These are phyloP conservation scores for Hyperopisus bebe DNA, from an alignment of 2,113 vertebrate genomes.

Conservation along the genomic window DNA sequence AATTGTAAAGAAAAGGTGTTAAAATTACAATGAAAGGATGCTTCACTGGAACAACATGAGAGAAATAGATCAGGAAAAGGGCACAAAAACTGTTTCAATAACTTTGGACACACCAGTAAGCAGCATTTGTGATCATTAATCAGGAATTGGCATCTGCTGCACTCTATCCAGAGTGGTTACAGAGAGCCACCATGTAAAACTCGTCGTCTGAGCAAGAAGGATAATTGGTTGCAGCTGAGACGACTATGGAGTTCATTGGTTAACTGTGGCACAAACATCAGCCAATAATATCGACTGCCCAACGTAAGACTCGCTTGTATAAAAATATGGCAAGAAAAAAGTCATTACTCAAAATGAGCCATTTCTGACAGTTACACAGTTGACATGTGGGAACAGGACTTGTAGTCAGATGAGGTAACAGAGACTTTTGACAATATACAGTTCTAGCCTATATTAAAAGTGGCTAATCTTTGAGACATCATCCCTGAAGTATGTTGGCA, in stretches of 20 bases:
- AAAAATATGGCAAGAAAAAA: neutral
- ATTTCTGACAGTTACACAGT: neutral
- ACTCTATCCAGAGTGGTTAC: neutral
- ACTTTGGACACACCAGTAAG: neutral
- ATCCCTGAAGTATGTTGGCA: neutral
- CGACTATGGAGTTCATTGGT: neutral
- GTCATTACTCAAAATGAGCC: neutral
- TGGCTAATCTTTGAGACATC: neutral
- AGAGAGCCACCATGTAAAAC: neutral
- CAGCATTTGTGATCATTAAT: neutral
- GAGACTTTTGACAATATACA: neutral
- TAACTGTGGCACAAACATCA: neutral
- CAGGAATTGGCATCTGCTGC: neutral
- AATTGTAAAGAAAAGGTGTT: neutral
- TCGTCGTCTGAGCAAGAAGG: neutral
- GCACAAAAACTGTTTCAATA: neutral
- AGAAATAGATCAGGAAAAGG: neutral
- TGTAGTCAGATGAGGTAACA: neutral
- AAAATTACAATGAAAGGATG: neutral
- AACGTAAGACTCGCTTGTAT: neutral
- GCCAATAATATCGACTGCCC: neutral
- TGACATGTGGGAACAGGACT: neutral
- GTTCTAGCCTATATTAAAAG: neutral
- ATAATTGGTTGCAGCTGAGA: neutral
- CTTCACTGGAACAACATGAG: neutral